Percentiles rank a stretch among this genome's conserved stretches.
phyloP scores from a whole-genome alignment of 2,113 vertebrate genomes.

The Calidris pygmaea region DNA sequence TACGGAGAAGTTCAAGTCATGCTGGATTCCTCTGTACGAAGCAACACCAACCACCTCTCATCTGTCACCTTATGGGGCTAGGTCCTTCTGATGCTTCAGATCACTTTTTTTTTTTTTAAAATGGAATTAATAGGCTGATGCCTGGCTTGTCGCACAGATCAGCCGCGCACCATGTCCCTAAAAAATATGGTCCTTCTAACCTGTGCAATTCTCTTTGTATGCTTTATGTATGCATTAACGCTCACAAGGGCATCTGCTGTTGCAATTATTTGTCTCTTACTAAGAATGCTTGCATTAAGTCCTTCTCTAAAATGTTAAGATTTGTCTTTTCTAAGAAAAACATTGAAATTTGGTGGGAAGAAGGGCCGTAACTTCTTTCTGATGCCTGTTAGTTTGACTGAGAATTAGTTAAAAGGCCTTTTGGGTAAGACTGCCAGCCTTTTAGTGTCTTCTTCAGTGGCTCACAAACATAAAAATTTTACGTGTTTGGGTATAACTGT shows the following conservation, averaged over 20 bases:
- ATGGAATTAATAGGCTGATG: not conserved
- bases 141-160: not conserved
- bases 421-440: not conserved
- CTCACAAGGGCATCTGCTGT: not conserved
- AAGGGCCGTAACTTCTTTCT: not conserved
- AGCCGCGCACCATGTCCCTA: not conserved
- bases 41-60: not conserved
- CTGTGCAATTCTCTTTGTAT: not conserved
- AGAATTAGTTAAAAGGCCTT: not conserved
- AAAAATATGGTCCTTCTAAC: not conserved
- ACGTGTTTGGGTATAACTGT: not conserved
- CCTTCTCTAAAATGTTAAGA: not conserved
- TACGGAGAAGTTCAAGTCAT: not conserved
- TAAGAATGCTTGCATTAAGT: not conserved
- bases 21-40: not conserved
- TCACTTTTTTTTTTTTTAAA: not conserved
- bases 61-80: not conserved
- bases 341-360: not conserved
- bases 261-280: not conserved
- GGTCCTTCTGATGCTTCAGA: not conserved
- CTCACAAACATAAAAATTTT: not conserved
- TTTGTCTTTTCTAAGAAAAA: not conserved
- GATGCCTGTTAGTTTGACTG: not conserved
- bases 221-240: not conserved
- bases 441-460: not conserved